These are phyloP conservation scores for Liparis tanakae DNA, from an alignment of 2,797 vertebrate species.

Conservation along the genomic window DNA sequence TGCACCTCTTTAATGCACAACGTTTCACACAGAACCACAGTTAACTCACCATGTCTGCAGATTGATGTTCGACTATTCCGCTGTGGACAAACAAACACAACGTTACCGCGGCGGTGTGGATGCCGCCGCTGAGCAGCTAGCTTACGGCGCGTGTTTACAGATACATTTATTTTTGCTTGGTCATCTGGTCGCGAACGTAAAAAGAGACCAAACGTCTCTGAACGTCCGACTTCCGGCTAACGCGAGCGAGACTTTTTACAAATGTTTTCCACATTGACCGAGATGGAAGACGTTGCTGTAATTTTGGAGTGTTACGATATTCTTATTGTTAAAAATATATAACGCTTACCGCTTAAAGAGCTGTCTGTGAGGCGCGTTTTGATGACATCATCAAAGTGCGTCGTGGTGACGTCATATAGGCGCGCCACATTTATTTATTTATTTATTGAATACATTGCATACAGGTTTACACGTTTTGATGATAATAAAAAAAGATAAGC, in stretches of 20 bases:
- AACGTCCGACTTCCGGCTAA: not conserved
- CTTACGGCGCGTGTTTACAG: not conserved
- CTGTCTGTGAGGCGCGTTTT: not conserved
- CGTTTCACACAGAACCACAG: accelerated
- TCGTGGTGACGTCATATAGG: not conserved
- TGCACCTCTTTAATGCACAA: not conserved
- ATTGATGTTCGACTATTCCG: not conserved
- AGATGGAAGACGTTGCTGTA: accelerated
- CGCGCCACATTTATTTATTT: not conserved
- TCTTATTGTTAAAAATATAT: not conserved
- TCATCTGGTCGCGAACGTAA: slow-evolving; percentile 23
- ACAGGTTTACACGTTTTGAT: too few species aligned
- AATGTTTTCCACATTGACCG: accelerated
- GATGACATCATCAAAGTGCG: slow-evolving; percentile 9
- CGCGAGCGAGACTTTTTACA: not conserved
- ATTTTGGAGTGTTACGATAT: accelerated
- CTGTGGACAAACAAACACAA: not conserved
- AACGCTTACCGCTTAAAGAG: slow-evolving; percentile 24
- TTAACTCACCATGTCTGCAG: slow-evolving; percentile 49
- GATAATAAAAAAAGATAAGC: too few species aligned
- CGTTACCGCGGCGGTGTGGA: not conserved
- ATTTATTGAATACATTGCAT: not conserved
- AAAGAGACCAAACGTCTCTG: not conserved
- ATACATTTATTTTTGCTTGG: not conserved
- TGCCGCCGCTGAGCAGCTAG: accelerated